These are phyloP conservation scores for Hanleya hanleyi DNA, from an alignment of 2,888 invertebrate genomes.

Conservation along the genomic window DNA sequence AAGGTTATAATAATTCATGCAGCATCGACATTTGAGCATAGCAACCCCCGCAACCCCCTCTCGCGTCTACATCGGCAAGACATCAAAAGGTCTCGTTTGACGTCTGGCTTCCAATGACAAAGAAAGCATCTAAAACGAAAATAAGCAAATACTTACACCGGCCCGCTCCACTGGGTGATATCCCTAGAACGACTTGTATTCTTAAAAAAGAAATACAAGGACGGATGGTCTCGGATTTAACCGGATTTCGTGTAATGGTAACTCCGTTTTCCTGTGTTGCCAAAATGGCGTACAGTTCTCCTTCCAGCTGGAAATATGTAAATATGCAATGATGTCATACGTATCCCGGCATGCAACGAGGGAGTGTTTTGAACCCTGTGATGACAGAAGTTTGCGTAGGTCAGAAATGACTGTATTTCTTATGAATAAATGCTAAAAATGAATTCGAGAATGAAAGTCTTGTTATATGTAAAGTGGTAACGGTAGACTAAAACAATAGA, in stretches of 20 bases:
- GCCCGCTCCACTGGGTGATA: conserved; percentile 68
- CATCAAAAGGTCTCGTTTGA: background rate
- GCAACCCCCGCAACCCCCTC: background rate
- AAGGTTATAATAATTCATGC: too few species aligned
- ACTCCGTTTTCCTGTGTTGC: conserved; percentile 39
- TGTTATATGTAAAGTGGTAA: too few species aligned
- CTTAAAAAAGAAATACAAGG: conserved; percentile 36
- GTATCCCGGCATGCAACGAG: conserved; percentile 55
- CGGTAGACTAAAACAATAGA: too few species aligned
- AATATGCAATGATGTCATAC: conserved; percentile 63
- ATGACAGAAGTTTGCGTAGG: too few species aligned
- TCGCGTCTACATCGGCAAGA: background rate
- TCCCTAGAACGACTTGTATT: conserved; percentile 53
- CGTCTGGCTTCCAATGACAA: background rate
- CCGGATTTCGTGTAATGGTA: conserved; percentile 49
- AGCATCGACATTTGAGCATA: too few species aligned
- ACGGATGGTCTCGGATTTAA: conserved; percentile 59
- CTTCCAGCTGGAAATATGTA: conserved; percentile 57
- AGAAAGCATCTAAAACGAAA: background rate
- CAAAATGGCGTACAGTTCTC: conserved; percentile 67
- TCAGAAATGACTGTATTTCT: too few species aligned
- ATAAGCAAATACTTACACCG: conserved; percentile 60
- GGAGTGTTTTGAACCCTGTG: too few species aligned
- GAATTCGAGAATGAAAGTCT: too few species aligned
- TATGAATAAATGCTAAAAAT: too few species aligned